Base-by-base conservation (phyloP, 2,888 invertebrate species). In the Peribatodes rhomboidaria region DNA sequence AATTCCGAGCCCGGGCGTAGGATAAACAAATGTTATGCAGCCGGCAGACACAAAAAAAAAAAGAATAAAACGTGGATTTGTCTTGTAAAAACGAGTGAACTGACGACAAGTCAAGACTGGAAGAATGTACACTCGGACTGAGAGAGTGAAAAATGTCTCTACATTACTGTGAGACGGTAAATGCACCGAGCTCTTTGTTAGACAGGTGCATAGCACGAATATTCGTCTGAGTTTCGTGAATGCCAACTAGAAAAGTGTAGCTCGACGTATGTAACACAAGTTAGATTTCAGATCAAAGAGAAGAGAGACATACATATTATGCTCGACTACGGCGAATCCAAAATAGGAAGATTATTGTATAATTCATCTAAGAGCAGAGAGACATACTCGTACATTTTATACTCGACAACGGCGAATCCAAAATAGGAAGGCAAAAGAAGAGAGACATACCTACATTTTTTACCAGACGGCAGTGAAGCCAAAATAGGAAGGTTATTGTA, bases 1-100 rank as follows among this genome's bases (percentile, higher is more conserved):
- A 89, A 90, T 89, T 88, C 83, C 78, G 80, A 87, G 83, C 83
- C n/a, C 82, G 79, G 80, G 87, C 80, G 75, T 81, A 85, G 85
- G 84, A 87, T 86, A 88, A 87, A 87, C 87, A 88, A 89, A 87
- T 83, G 86, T 84, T 68, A 69, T 71, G 81, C 84, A 81, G 69
- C 56, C 67, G 46, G 69, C 67, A 79, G 86, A 86, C 84, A 81
- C 72, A 83, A 83, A 85, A 85, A 83, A 85, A 85, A 86, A 85
- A 82, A 78, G 78, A 82, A 81, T 79, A 85, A 83, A 82, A 82
- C 77, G 72, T 65, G 73, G 76, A 82, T 79, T 83, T 80, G 85
- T 83, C 79, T 79, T 79, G 75, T 75, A 73, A 79, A 82, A 77
- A 70, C 70, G 63, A 68, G 68, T 72, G 69, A 72, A 67, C 65